Evolutionary conservation across 1,140 invertebrate species (phyloP).

Genomic region (Drosophila tristis): DNA sequence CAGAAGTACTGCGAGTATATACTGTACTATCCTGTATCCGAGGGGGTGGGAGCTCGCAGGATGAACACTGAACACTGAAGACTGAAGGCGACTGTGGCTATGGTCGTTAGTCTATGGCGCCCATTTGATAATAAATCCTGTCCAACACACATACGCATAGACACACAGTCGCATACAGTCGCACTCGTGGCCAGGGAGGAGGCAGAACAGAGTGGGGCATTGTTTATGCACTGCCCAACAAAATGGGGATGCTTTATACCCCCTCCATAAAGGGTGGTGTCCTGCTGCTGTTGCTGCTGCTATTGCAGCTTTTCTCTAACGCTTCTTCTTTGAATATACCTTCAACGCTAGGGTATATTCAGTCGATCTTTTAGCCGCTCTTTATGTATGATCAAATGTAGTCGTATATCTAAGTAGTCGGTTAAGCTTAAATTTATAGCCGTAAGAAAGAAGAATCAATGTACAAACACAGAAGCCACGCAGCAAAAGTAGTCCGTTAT

Average conservation of each 20-base stretch:
- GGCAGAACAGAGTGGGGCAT: conserved; percentile 34
- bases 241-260: conserved; percentile 34
- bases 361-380: no score
- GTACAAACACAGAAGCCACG: no score
- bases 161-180: conserved; percentile 26
- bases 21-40: conserved; percentile 9
- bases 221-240: conserved; percentile 72
- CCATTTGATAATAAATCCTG: conserved; percentile 80
- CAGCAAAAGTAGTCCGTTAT: no score
- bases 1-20: conserved; percentile 23
- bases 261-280: background rate
- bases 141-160: conserved; percentile 36
- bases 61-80: conserved; percentile 1
- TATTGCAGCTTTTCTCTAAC: no score
- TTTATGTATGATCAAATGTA: no score
- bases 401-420: no score
- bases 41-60: background rate
- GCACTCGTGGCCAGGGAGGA: conserved; percentile 12
- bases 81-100: conserved; percentile 52
- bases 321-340: no score
- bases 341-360: no score
- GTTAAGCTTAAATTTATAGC: no score
- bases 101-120: conserved; percentile 77
- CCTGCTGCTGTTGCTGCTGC: no score
- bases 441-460: no score